Percentiles rank a stretch among this genome's conserved stretches.
phyloP scores from a whole-genome alignment of 2,113 vertebrate genomes.

The Oryzias curvinotus region DNA sequence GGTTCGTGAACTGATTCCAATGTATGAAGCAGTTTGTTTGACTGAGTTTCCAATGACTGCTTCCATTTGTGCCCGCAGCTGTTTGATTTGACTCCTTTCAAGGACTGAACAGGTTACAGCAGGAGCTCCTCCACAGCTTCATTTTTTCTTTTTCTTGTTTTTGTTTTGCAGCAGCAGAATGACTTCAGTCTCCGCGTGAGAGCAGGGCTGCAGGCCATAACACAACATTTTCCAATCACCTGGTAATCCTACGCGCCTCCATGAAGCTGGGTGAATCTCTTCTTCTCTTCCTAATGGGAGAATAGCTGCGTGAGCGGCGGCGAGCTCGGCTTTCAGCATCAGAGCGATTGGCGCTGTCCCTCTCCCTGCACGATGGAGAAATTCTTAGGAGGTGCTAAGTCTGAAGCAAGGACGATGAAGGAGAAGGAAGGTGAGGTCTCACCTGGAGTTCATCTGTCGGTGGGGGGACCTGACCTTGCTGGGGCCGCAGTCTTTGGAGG shows the following conservation, averaged over 20 bases:
- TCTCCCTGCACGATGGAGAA: conserved; percentile 78
- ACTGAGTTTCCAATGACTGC: too few relatives aligned
- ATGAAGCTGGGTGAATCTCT: conserved; percentile 98
- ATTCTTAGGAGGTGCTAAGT: not conserved
- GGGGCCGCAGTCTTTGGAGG: conserved; percentile 80
- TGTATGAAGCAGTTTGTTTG: too few relatives aligned
- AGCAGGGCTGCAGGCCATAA: too few relatives aligned
- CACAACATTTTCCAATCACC: conserved; percentile 69
- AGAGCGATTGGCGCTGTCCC: conserved; percentile 86
- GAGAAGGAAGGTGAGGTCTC: not conserved
- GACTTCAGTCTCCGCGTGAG: too few relatives aligned
- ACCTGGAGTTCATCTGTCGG: conserved; percentile 72
- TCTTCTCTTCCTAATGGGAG: conserved; percentile 94
- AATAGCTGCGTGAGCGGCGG: conserved; percentile 94
- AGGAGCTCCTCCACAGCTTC: too few relatives aligned
- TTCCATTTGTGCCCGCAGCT: too few relatives aligned
- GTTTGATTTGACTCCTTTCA: too few relatives aligned
- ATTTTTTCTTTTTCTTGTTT: too few relatives aligned
- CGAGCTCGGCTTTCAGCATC: conserved; percentile 85
- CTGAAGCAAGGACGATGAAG: too few relatives aligned
- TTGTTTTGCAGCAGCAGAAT: too few relatives aligned
- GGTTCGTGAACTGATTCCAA: too few relatives aligned
- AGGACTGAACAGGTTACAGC: too few relatives aligned
- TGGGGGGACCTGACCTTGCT: conserved; percentile 78
- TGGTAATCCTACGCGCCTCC: conserved; percentile 97